Evolutionary conservation across 2,888 invertebrate species (phyloP).

Genomic region (Thysanoteuthis rhombus): DNA sequence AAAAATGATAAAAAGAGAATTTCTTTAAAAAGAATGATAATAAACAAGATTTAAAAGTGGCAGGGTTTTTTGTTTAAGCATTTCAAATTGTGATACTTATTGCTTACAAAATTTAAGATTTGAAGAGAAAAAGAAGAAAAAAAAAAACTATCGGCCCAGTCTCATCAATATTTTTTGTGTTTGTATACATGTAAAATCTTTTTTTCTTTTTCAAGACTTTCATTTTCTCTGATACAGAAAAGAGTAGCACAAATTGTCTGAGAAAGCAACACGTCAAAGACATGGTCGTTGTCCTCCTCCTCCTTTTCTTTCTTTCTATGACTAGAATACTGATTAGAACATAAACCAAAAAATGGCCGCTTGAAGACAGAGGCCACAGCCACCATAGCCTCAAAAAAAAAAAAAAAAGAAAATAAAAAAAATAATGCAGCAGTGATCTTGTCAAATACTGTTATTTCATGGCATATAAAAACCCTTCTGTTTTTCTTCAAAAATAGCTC

Average conservation of each 20-base stretch:
- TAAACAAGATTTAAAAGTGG: neutral
- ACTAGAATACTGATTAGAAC: conserved; percentile 14
- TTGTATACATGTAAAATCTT: too few relatives aligned
- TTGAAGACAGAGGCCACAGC: neutral
- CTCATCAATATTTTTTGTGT: neutral
- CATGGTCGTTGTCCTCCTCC: neutral
- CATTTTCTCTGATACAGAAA: neutral
- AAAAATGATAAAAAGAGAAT: neutral
- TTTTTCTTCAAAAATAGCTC: too few relatives aligned
- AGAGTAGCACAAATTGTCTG: neutral
- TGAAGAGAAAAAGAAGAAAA: neutral
- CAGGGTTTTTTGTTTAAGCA: neutral
- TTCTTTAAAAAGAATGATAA: neutral
- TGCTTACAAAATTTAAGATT: neutral
- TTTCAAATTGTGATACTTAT: neutral
- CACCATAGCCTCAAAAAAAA: too few relatives aligned
- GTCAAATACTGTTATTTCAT: too few relatives aligned
- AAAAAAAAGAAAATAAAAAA: too few relatives aligned
- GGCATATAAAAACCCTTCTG: too few relatives aligned
- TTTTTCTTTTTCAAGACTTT: too few relatives aligned
- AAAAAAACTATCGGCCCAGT: neutral
- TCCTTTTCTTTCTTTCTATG: neutral
- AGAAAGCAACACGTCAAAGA: neutral
- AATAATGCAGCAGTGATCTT: neutral
- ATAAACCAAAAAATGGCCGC: neutral